Base-by-base conservation (phyloP, 2,888 invertebrate species). In the Eupithecia vulgata region DNA sequence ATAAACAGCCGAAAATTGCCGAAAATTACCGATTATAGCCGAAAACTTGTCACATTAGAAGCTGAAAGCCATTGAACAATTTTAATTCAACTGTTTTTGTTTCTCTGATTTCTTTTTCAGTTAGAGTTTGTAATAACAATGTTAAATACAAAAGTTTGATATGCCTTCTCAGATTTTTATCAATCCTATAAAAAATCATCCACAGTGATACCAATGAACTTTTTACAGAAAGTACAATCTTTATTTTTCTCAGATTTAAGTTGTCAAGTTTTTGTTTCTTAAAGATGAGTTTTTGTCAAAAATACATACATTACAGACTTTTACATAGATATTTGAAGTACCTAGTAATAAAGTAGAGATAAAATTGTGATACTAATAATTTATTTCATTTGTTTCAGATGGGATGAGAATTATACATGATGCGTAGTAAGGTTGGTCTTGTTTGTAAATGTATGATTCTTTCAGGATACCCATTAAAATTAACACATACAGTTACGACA, bases 1-100 rank as follows among this genome's bases (percentile, higher is more conserved):
- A 85, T 83, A 84, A 82, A 83, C 81, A 81, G 80, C 80, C 79
- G 77, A 81, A 83, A 82, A 84, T 82, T 77, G 78, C 78, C 79
- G 81, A 82, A 83, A 82, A 84, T 83, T 78, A 78, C 78, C 79
- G 81, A 83, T 82, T 81, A 80, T 79, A 78, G 76, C 76, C 76
- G 80, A 78, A 76, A 74, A 74, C 68, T 74, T 68, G 34, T 1
- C 57, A 40, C 71, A 72, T 73, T 69, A 59, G 34, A 74, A 72
- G 68, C 59, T 25, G 52, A 67, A 67, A 70, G 68, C 69, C 62
- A 74, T 78, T 68, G 25, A 59, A 69, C 12, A 68, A 17, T 37
- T 66, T 73, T 66, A 59, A 37, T 67, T 71, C 69, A 66, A 25
- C 40, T 48, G 13, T 34, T 69, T 68, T 69, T 62, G 15, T 34